These are phyloP conservation scores for Amphimedon queenslandica DNA, from an alignment of 37 sponge, comb jelly and placozoan species.

Conservation along the genomic window DNA sequence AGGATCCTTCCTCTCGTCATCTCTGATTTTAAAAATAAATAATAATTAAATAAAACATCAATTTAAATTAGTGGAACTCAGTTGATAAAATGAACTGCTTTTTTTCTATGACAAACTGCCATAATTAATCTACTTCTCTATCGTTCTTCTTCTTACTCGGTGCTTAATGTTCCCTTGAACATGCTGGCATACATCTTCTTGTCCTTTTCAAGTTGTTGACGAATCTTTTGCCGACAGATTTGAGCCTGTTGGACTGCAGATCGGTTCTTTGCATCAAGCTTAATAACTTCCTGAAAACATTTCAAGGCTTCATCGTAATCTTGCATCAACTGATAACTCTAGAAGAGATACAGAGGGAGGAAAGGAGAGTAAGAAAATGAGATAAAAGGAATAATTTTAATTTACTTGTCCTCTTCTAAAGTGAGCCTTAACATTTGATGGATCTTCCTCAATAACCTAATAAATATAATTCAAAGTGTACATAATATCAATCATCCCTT, in stretches of 20 bases:
- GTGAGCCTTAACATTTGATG: slow-evolving; percentile 78
- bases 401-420: slow-evolving; percentile 89
- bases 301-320: slow-evolving; percentile 66
- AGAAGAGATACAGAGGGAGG: neutral
- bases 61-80: no score
- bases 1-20: neutral
- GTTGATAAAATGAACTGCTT: no score
- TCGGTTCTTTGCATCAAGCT: slow-evolving; percentile 82
- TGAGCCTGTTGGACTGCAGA: slow-evolving; percentile 53
- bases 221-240: slow-evolving; percentile 35
- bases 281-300: slow-evolving; percentile 74
- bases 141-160: no score
- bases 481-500: neutral
- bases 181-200: slow-evolving; percentile 76
- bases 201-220: slow-evolving; percentile 51
- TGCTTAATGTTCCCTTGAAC: no score
- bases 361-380: no score
- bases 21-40: no score
- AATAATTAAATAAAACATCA: no score
- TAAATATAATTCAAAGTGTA: neutral
- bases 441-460: slow-evolving; percentile 64
- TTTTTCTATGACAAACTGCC: no score
- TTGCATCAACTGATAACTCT: neutral
- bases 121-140: no score
- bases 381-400: no score